Evolutionary conservation across 2,888 invertebrate species (phyloP).

Genomic region (Euspilapteryx auroguttella): DNA sequence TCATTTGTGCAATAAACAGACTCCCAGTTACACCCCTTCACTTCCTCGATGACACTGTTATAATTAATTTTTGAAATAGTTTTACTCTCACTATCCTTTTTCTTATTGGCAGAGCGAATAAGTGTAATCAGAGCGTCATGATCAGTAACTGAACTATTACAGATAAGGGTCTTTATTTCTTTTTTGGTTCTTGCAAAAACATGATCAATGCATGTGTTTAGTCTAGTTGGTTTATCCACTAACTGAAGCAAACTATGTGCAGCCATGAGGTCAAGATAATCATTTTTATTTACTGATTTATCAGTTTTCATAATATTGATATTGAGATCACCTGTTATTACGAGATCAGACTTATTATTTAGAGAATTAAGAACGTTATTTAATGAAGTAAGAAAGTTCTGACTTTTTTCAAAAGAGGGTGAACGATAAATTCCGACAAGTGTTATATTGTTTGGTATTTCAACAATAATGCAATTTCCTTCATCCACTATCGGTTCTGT

Average conservation of each 20-base stretch:
- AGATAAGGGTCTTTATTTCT: too few species aligned
- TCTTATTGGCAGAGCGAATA: too few species aligned
- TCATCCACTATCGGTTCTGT: not conserved
- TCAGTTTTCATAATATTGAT: not conserved
- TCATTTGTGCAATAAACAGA: too few species aligned
- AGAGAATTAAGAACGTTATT: not conserved
- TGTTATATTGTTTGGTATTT: not conserved
- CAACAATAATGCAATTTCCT: constrained; percentile 1
- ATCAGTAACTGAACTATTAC: too few species aligned
- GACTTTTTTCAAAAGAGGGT: constrained; percentile 1
- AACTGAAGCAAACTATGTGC: constrained; percentile 1
- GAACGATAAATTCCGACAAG: constrained; percentile 2
- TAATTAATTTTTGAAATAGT: too few species aligned
- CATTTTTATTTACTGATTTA: not conserved
- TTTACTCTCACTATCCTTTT: too few species aligned
- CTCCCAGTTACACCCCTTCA: too few species aligned
- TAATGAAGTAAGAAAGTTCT: constrained; percentile 1
- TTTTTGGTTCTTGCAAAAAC: not conserved
- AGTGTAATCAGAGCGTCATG: too few species aligned
- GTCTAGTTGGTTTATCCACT: not conserved
- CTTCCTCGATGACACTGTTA: too few species aligned
- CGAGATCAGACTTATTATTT: not conserved
- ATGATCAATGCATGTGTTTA: not conserved
- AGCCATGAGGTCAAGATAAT: constrained; percentile 1
- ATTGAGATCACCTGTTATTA: constrained; percentile 3